Evolutionary conservation across 2,797 vertebrate species (phyloP), one percentile per base, ranked within the genome.

Genomic region (Emydoidea blandingii): DNA sequence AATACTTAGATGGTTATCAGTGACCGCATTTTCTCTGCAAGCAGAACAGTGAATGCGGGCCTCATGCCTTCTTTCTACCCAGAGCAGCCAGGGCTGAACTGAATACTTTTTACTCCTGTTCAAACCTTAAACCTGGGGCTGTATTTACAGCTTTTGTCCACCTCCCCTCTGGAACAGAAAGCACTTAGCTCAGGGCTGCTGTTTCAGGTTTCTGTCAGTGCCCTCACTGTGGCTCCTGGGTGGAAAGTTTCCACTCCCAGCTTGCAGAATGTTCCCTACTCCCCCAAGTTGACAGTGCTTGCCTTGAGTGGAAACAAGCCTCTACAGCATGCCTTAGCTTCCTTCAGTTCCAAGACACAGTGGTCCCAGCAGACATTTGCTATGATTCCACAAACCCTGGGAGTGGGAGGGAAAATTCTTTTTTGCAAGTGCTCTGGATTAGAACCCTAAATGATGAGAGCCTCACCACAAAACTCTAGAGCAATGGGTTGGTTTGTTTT

Each of bases 151-250:
- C 44, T 49, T 90, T 89, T 65, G 74, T 34, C 74, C 41, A 19
- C 5, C 16, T 59, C 8, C 2, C 5, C 19, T 3, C 82, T 78
- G 53, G 0, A n/a, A 65, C 81, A 81, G 9, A 14, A 74, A 95
- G 49, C 59, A 62, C 50, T 44, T 49, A 52, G 10, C 50, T 81
- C 16, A 34, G 74, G n/a, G 29, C 74, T 91, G 23, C 79, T 94
- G 85, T 31, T 93, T 89, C 50, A 79, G 68, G 6, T 47, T 86
- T 16, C 49, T 41, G 37, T 16, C 76, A 91, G 81, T 44, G 57
- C 2, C 16, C 31, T 72, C 6, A 5, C 23, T 0, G 0, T 21
- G 56, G 52, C 47, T 27, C 31, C 25, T 11, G 87, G 91, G 50
- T 62, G 21, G 5, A 81, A 82, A 59, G 9, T 31, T 76, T 79